These are phyloP conservation scores for Pseudonaja textilis DNA, from an alignment of 2,113 vertebrate genomes.

Conservation along the genomic window DNA sequence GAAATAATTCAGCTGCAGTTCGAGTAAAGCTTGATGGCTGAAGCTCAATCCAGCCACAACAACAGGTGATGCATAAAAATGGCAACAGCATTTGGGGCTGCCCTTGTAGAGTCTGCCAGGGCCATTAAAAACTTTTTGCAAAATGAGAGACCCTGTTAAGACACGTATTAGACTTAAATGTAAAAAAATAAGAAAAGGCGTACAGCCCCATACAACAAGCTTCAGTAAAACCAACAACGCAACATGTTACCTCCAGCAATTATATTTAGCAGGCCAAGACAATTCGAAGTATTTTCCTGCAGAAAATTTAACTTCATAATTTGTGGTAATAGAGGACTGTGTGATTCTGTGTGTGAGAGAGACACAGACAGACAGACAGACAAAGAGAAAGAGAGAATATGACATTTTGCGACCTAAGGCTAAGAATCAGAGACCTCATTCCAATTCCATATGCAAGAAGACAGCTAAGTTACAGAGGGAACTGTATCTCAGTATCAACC, in stretches of 20 bases:
- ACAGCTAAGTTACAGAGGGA: neutral
- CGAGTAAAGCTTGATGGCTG: neutral
- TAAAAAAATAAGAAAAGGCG: neutral
- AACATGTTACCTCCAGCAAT: neutral
- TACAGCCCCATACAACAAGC: neutral
- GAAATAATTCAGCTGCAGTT: neutral
- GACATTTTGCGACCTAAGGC: neutral
- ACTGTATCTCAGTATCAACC: neutral
- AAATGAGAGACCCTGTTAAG: neutral
- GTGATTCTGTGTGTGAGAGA: neutral
- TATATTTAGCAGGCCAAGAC: neutral
- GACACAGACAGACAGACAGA: neutral
- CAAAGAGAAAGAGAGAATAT: neutral
- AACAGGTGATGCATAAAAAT: neutral
- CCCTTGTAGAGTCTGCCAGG: neutral
- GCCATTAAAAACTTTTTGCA: neutral
- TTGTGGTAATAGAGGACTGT: neutral
- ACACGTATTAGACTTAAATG: neutral
- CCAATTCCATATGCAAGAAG: neutral
- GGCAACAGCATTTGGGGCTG: neutral
- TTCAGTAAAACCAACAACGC: neutral
- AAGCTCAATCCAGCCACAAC: neutral
- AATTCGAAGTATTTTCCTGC: neutral
- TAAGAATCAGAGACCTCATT: neutral
- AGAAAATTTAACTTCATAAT: neutral